These are phyloP conservation scores for Andrena chrysosceles DNA, from an alignment of 2,888 invertebrate genomes.

Conservation along the genomic window DNA sequence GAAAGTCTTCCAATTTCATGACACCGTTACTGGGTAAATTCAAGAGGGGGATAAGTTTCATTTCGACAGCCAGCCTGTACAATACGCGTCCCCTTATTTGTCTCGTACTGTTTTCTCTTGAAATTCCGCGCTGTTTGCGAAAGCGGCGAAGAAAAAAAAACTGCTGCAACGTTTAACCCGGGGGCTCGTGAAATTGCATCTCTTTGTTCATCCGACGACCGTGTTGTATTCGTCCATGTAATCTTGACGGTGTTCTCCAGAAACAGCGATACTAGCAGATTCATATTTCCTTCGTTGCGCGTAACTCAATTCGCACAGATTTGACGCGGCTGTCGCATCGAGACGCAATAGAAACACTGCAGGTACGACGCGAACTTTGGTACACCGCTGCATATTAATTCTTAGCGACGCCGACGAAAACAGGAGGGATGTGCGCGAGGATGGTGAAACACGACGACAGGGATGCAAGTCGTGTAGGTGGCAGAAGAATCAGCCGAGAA, in stretches of 20 bases:
- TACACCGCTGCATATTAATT: conserved; percentile 24
- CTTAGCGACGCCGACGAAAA: not conserved
- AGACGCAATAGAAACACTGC: not conserved
- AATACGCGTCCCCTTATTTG: conserved; percentile 23
- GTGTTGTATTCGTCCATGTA: conserved; percentile 13
- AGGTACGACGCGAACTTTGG: not conserved
- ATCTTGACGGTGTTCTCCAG: conserved; percentile 19
- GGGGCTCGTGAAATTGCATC: not conserved
- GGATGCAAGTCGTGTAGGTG: not conserved
- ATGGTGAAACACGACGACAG: no score
- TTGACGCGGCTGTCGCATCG: not conserved
- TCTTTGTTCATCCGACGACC: not conserved
- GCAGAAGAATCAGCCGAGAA: conserved; percentile 7
- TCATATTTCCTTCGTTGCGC: conserved; percentile 38
- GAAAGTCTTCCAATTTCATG: conserved; percentile 49
- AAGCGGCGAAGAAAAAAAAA: not conserved
- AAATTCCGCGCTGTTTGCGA: not conserved
- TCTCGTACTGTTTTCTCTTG: not conserved
- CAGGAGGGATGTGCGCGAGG: not conserved
- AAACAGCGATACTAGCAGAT: conserved; percentile 15
- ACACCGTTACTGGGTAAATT: conserved; percentile 24
- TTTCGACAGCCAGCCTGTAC: conserved; percentile 20
- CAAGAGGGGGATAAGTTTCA: conserved; percentile 44
- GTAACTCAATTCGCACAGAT: conserved; percentile 28
- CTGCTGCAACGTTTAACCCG: not conserved